Conservation (phyloP, 2,888 invertebrate species). For the Apeira syringaria region DNA sequence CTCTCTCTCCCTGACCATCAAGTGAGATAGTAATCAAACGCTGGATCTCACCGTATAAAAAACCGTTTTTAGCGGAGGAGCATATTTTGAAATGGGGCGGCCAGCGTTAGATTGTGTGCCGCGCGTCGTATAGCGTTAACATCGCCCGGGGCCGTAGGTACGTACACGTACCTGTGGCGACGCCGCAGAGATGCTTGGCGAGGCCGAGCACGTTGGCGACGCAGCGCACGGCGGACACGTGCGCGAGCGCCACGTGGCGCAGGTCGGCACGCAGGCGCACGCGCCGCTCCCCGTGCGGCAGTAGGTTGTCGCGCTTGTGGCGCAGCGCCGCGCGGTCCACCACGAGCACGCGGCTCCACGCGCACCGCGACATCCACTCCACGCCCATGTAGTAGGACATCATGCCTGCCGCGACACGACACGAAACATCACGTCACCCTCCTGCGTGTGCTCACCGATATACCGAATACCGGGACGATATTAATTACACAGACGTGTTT, state of each 20-base stretch:
- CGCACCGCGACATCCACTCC: slow-evolving; percentile 83
- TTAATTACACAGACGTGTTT: no score
- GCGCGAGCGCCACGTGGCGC: slow-evolving; percentile 87
- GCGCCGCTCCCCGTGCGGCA: slow-evolving; percentile 33
- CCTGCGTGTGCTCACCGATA: no score
- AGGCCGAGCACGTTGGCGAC: slow-evolving; percentile 86
- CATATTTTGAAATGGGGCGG: no score
- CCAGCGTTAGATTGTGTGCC: no score
- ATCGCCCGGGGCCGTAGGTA: no score
- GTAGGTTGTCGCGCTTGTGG: slow-evolving; percentile 88
- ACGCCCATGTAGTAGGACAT: slow-evolving; percentile 90
- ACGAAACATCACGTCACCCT: not conserved
- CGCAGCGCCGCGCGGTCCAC: slow-evolving; percentile 92
- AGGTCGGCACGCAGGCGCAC: slow-evolving; percentile 91
- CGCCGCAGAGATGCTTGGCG: slow-evolving; percentile 95
- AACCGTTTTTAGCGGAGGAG: no score
- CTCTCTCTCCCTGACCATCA: no score
- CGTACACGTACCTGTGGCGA: slow-evolving; percentile 91
- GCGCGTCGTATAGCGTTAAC: no score
- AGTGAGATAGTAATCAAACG: no score
- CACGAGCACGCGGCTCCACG: slow-evolving; percentile 84
- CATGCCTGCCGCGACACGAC: slow-evolving; percentile 79
- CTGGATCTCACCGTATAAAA: no score
- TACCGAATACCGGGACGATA: no score
- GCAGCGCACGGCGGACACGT: slow-evolving; percentile 57